These are phyloP conservation scores for Elephas maximus DNA, from an alignment of 2,113 vertebrate genomes.

Conservation along the genomic window DNA sequence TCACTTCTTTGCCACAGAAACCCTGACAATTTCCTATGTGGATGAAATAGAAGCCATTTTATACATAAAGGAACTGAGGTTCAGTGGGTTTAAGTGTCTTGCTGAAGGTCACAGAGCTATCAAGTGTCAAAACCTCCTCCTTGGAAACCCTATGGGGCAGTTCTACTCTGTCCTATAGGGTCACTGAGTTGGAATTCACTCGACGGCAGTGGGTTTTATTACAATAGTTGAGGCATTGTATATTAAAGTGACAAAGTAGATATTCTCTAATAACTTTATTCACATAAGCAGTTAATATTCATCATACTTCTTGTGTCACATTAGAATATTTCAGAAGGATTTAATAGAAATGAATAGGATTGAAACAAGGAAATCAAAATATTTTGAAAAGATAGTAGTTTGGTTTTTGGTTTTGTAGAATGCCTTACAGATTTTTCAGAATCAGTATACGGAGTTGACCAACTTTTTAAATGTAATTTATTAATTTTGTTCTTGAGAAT, in stretches of 20 bases:
- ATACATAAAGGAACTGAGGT: slow-evolving; percentile 9
- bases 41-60: slow-evolving; percentile 10
- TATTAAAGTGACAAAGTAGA: neutral
- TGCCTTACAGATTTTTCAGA: too few species aligned
- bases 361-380: neutral
- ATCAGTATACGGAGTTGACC: too few species aligned
- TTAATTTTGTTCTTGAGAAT: too few species aligned
- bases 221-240: neutral
- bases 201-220: too few species aligned
- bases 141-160: too few species aligned
- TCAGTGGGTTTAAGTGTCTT: neutral
- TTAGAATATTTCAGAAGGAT: neutral
- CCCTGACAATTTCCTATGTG: neutral
- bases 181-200: too few species aligned
- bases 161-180: too few species aligned
- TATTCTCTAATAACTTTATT: neutral
- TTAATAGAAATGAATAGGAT: neutral
- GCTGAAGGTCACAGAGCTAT: neutral
- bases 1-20: slow-evolving; percentile 14
- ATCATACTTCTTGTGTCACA: neutral
- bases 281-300: neutral
- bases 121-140: neutral
- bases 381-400: neutral
- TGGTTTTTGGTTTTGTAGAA: too few species aligned
- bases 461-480: too few species aligned